Evolutionary conservation across 2,113 vertebrate species (phyloP), one percentile per base, ranked within the genome.

Genomic region (Pedionomus torquatus): DNA sequence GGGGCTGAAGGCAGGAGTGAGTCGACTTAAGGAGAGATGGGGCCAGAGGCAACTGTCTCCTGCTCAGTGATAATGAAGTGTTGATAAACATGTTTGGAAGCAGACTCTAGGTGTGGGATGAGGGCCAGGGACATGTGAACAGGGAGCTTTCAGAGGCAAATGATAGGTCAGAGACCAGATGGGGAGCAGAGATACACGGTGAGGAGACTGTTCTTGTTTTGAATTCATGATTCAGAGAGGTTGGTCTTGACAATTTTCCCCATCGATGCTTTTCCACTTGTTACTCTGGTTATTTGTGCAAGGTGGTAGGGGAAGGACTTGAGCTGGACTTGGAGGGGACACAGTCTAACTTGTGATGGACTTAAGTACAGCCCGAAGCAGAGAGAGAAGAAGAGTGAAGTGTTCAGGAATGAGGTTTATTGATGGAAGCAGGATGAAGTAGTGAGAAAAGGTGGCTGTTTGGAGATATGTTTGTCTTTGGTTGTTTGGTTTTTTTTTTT

Each of bases 231-330:
- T 83, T 94, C 44, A 33, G 66, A 95, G 95, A 96, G 87, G 93
- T 96, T 84, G 76, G 30, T 79, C 46, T 63, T 79, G 83, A 92
- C 83, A 76, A 68, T 95, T 92, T 95, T 94, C 84, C 77, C 55
- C 91, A 30, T 85, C 79, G 75, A 69, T 83, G 21, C 70, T 94
- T 95, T 97, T 79, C 89, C 69, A 65, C 39, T 93, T 91, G 65
- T 89, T 76, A 68, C 64, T 89, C 55, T 72, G 37, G 52, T 86
- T 76, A 49, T 78, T 95, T 95, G 74, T 91, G 55, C 13, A 49
- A 83, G 69, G 41, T 78, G n/a, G 55, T 72, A 60, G 75, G 90
- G 85, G 81, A 87, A 92, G 49, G 54, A 54, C 77, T 84, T 84
- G 35, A 92, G 52, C 39, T 76, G 49, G 57, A 9, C 44, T 84